Conservation (phyloP, 2,797 vertebrate species). For the Nothura maculosa region DNA sequence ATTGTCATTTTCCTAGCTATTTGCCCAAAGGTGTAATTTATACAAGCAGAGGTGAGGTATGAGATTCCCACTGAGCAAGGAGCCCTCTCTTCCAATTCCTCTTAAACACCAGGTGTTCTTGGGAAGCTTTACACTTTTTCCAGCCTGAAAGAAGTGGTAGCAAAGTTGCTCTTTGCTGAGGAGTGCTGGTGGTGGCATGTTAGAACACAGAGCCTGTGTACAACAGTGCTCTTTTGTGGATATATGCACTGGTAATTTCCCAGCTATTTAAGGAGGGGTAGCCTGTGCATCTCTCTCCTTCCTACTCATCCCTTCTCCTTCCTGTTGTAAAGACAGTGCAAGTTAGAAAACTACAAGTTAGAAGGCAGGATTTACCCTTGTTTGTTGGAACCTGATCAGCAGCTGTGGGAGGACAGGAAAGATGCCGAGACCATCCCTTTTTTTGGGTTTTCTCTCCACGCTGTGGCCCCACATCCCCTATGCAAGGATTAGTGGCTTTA, state of each 20-base stretch:
- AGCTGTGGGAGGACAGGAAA: conserved; percentile 24
- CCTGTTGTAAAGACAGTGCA: neutral
- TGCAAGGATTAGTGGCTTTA: neutral
- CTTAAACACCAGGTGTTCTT: conserved; percentile 38
- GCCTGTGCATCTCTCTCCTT: neutral
- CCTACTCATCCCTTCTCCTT: neutral
- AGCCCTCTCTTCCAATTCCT: neutral
- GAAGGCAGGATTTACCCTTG: neutral
- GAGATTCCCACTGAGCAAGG: conserved; percentile 11
- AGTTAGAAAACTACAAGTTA: neutral
- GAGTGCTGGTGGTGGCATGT: conserved; percentile 3
- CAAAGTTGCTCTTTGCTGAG: conserved; percentile 5
- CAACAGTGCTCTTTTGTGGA: neutral
- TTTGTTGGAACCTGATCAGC: neutral
- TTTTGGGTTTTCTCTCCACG: neutral
- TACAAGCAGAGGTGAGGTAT: conserved; percentile 11
- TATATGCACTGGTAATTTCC: neutral
- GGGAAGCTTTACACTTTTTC: conserved; percentile 56
- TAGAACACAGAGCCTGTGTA: neutral
- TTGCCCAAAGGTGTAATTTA: conserved; percentile 43
- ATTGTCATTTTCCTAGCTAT: conserved; percentile 28
- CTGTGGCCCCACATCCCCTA: neutral
- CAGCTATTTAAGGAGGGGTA: neutral
- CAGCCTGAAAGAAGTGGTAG: conserved; percentile 52
- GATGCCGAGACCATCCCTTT: neutral